phyloP scores from a whole-genome alignment of 1,140 invertebrate genomes.

The Halesus radiatus region DNA sequence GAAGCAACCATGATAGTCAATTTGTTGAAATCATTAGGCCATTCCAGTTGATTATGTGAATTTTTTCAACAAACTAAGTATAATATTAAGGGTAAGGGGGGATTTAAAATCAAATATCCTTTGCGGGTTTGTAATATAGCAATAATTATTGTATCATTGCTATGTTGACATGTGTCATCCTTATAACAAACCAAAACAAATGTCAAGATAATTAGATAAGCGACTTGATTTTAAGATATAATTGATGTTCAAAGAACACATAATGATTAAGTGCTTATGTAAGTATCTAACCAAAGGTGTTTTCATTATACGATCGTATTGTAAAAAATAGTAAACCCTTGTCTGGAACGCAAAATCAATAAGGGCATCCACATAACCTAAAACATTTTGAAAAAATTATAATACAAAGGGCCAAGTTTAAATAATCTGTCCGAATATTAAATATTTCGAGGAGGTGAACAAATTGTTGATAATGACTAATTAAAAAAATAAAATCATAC shows the following conservation, averaged over 20 bases:
- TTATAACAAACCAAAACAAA: conserved; percentile 4
- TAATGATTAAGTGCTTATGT: neutral
- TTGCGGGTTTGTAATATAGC: neutral
- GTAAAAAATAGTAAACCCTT: neutral
- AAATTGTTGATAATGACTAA: neutral
- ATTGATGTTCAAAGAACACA: neutral
- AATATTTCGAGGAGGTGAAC: neutral
- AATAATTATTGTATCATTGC: neutral
- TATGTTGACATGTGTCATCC: conserved; percentile 20
- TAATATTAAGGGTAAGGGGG: no score
- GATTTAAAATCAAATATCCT: no score
- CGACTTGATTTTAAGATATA: neutral
- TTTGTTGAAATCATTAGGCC: no score
- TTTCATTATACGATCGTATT: neutral
- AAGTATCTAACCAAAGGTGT: neutral
- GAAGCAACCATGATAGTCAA: no score
- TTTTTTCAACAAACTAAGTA: no score
- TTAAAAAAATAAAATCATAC: neutral
- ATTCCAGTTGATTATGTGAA: no score
- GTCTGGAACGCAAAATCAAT: conserved; percentile 40
- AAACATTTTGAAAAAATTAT: neutral
- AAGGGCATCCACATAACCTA: conserved; percentile 35
- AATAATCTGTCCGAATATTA: neutral
- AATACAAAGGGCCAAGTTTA: neutral
- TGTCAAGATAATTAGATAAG: conserved; percentile 29